phyloP scores from a whole-genome alignment of 2,113 vertebrate species.

The Carassius gibelio region DNA sequence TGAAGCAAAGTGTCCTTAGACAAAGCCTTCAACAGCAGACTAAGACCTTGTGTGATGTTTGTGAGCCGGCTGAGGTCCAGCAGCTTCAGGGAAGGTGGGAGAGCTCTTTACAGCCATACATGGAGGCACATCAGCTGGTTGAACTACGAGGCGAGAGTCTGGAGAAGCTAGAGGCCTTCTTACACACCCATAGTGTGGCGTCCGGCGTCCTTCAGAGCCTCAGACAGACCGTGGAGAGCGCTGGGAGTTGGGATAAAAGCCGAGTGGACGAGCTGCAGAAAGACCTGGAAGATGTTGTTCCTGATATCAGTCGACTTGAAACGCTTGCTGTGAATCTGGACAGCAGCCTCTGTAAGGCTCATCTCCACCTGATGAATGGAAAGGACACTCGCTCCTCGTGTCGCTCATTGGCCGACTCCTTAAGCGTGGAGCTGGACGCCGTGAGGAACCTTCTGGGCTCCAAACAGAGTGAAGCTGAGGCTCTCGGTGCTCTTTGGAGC shows the following conservation, averaged over 20 bases:
- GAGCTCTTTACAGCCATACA: constrained; percentile 85
- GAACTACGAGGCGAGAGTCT: constrained; percentile 80
- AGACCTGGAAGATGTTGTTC: constrained; percentile 75
- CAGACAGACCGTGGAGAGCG: constrained; percentile 83
- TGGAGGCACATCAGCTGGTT: constrained; percentile 82
- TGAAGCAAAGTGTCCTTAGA: constrained; percentile 75
- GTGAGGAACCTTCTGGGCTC: constrained; percentile 88
- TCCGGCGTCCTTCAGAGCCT: constrained; percentile 75
- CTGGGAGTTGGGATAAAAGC: constrained; percentile 83
- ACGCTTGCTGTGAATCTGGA: constrained; percentile 84
- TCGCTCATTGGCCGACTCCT: constrained; percentile 79
- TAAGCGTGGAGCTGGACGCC: constrained; percentile 81
- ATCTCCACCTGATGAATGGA: constrained; percentile 80
- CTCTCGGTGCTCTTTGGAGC: constrained; percentile 78
- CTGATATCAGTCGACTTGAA: constrained; percentile 80
- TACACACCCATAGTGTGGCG: constrained; percentile 74
- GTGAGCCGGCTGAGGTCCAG: constrained; percentile 77
- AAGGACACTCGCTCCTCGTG: constrained; percentile 84
- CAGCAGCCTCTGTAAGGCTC: constrained; percentile 84
- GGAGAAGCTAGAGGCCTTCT: constrained; percentile 78
- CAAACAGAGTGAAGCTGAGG: constrained; percentile 93
- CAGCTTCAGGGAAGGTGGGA: constrained; percentile 79
- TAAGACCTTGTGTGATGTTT: constrained; percentile 77
- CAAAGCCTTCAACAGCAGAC: constrained; percentile 79
- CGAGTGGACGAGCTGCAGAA: constrained; percentile 83